These are phyloP conservation scores for Noturus placidus DNA, from an alignment of 2,113 vertebrate species.

Conservation along the genomic window DNA sequence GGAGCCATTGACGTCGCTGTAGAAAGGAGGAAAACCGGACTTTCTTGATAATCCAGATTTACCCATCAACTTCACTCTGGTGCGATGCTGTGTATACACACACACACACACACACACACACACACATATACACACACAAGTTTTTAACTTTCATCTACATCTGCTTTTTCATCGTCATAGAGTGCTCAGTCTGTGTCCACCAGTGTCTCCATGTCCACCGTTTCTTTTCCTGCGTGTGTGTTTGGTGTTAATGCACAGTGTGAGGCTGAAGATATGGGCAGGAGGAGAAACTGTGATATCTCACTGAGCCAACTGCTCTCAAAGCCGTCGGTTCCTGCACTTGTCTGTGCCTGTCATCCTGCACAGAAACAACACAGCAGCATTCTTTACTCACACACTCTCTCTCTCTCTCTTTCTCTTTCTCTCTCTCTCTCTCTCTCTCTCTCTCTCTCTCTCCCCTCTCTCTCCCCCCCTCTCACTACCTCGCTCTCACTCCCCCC, in stretches of 20 bases:
- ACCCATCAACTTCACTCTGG: slow-evolving; percentile 14
- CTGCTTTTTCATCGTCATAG: background rate
- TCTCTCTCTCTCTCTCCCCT: slow-evolving; percentile 43
- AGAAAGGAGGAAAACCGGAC: slow-evolving; percentile 52
- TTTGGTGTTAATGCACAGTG: background rate
- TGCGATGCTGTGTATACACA: background rate
- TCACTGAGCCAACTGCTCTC: slow-evolving; percentile 43
- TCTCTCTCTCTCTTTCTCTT: background rate
- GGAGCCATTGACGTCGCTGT: slow-evolving; percentile 34
- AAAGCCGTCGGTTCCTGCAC: slow-evolving; percentile 60
- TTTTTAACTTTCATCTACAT: slow-evolving; percentile 2
- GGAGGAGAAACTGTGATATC: slow-evolving; percentile 46
- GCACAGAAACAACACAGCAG: slow-evolving; percentile 58
- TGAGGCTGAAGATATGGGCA: slow-evolving; percentile 44
- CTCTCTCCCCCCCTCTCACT: background rate
- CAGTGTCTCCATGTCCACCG: background rate
- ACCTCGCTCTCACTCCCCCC: background rate
- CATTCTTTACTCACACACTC: slow-evolving; percentile 58
- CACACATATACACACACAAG: background rate
- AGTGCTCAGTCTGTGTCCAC: background rate
- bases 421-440: slow-evolving; percentile 15
- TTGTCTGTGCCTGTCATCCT: slow-evolving; percentile 71
- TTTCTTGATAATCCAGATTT: slow-evolving; percentile 66
- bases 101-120: background rate
- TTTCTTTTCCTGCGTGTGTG: background rate